Conservation (phyloP, 2,888 invertebrate genomes). For the Sympetrum striolatum region DNA sequence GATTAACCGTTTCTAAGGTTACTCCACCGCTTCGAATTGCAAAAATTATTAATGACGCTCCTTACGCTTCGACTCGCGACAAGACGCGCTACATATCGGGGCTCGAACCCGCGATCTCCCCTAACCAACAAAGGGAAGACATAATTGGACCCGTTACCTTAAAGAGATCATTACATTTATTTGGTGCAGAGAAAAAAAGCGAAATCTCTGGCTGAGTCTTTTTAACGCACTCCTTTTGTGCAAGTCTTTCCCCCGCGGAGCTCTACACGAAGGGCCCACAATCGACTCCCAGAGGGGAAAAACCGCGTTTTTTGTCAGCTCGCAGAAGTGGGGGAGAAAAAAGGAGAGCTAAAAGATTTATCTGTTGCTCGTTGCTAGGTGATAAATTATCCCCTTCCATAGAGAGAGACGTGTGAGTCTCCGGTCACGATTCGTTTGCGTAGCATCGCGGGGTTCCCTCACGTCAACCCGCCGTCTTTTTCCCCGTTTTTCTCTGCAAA, state of each 20-base stretch:
- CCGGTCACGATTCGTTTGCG: slow-evolving; percentile 19
- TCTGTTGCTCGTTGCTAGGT: slow-evolving; percentile 28
- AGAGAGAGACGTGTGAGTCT: neutral
- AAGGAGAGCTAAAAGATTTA: neutral
- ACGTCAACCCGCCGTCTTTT: neutral
- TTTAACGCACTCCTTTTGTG: no score
- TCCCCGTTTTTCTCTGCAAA: neutral
- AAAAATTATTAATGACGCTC: neutral
- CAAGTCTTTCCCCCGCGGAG: neutral
- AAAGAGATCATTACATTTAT: neutral
- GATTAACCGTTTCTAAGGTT: neutral
- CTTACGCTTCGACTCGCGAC: no score
- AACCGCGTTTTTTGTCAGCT: neutral
- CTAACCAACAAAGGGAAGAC: neutral
- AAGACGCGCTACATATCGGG: neutral
- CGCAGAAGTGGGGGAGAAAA: neutral
- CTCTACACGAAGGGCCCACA: neutral
- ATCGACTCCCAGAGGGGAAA: neutral
- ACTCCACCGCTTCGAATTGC: neutral
- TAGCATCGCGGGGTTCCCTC: neutral
- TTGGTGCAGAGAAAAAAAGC: neutral
- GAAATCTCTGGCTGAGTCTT: neutral
- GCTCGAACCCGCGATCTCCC: neutral
- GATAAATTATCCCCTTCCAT: slow-evolving; percentile 29
- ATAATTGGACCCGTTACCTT: neutral